Evolutionary conservation across 2,888 invertebrate genomes (phyloP).

Genomic region (Neoascia interrupta): DNA sequence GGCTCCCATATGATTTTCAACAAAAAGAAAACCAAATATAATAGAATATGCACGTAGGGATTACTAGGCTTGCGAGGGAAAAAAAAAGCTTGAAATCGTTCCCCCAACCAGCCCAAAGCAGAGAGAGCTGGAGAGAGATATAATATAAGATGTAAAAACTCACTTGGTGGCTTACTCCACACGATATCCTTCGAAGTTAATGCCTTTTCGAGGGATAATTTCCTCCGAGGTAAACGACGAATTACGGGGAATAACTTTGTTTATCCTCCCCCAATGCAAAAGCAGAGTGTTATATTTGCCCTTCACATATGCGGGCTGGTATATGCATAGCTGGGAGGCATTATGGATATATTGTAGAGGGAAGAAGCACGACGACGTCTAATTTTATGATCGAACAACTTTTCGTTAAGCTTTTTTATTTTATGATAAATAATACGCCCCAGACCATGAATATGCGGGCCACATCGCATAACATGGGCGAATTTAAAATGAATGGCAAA

Average conservation of each 20-base stretch:
- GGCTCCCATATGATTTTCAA: constrained; percentile 47
- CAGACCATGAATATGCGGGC: constrained; percentile 20
- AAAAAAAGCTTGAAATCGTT: constrained; percentile 34
- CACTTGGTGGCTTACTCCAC: constrained; percentile 59
- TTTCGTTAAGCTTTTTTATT: constrained; percentile 46
- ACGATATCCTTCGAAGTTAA: constrained; percentile 41
- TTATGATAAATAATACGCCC: constrained; percentile 21
- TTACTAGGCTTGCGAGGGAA: constrained; percentile 37
- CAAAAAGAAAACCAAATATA: constrained; percentile 43
- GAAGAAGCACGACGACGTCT: constrained; percentile 33
- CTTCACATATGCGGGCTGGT: not conserved
- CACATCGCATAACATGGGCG: too few relatives aligned
- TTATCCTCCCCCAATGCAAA: not conserved
- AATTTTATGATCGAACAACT: constrained; percentile 61
- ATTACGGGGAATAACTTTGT: constrained; percentile 31
- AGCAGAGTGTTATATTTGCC: too few relatives aligned
- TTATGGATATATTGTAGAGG: not conserved
- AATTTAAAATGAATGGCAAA: constrained; percentile 26
- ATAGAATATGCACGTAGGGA: too few relatives aligned
- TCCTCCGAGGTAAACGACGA: constrained; percentile 43
- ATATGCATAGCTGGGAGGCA: too few relatives aligned
- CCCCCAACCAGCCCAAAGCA: constrained; percentile 34
- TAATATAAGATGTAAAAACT: constrained; percentile 48
- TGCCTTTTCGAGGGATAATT: constrained; percentile 43
- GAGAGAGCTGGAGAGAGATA: too few relatives aligned